Percentiles rank a stretch among this genome's conserved stretches.
phyloP scores from a whole-genome alignment of 2,797 vertebrate genomes.

The Aplochiton taeniatus region DNA sequence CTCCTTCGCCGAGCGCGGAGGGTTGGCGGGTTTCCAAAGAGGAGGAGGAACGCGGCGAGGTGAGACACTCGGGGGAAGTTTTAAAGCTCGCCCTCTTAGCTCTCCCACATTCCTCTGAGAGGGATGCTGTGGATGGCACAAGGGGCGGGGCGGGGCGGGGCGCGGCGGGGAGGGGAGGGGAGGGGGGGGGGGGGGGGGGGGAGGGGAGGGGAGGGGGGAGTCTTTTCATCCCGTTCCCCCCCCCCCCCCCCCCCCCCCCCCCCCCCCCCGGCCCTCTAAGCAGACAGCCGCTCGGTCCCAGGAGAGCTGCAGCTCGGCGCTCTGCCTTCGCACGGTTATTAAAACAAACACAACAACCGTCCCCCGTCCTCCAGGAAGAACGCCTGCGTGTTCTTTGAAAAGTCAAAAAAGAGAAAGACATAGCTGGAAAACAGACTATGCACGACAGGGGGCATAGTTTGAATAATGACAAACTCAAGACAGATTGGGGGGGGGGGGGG shows the following conservation, averaged over 20 bases:
- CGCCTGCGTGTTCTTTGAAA: neutral
- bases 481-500: neutral
- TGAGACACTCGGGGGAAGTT: no score
- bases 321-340: neutral
- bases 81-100: no score
- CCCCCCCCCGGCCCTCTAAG: neutral
- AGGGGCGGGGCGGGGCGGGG: neutral
- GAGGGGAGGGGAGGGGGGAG: neutral
- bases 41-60: neutral
- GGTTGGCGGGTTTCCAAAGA: constrained; percentile 9
- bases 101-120: no score
- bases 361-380: constrained; percentile 4
- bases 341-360: constrained; percentile 6
- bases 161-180: no score
- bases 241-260: neutral
- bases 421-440: neutral
- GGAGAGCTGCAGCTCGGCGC: neutral
- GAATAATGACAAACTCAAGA: neutral
- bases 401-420: neutral
- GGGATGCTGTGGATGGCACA: no score
- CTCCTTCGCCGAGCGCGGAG: neutral
- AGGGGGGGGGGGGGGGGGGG: no score
- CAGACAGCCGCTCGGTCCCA: neutral
- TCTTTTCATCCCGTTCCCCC: neutral
- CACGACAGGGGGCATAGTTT: neutral